These are phyloP conservation scores for Ptycholaimellus sp. DNA, from an alignment of 2,888 invertebrate genomes.

Conservation along the genomic window DNA sequence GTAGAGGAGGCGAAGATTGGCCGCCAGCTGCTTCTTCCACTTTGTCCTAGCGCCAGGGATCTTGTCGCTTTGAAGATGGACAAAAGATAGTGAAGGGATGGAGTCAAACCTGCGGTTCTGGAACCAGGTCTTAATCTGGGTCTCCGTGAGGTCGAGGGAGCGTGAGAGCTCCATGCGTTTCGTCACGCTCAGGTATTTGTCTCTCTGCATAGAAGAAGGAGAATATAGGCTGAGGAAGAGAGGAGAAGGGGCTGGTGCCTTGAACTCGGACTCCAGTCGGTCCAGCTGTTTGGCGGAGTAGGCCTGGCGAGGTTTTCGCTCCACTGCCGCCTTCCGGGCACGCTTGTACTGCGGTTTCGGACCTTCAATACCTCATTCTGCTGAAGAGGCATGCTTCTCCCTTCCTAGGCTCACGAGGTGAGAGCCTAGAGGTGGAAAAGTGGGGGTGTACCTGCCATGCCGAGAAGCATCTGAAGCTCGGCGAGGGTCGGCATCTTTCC, in stretches of 20 bases:
- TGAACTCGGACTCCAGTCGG: constrained; percentile 69
- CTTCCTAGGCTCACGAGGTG: not conserved
- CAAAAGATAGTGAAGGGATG: not conserved
- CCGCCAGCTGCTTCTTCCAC: constrained; percentile 86
- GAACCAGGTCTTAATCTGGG: constrained; percentile 90
- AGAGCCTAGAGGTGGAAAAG: constrained; percentile 2
- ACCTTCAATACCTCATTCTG: constrained; percentile 11
- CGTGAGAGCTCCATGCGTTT: constrained; percentile 79
- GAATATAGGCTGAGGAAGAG: not conserved
- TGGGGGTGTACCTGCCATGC: constrained; percentile 12
- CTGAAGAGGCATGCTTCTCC: not conserved
- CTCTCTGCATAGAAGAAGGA: constrained; percentile 37
- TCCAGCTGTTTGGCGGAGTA: constrained; percentile 83
- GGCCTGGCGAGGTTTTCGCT: constrained; percentile 79
- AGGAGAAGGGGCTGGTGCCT: constrained; percentile 39
- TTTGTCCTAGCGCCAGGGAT: constrained; percentile 42
- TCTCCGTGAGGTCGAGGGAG: constrained; percentile 61
- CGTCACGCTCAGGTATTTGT: constrained; percentile 82
- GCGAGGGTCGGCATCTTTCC: constrained; percentile 15
- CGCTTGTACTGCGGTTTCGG: constrained; percentile 51
- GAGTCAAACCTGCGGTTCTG: constrained; percentile 45
- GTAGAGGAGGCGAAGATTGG: constrained; percentile 62
- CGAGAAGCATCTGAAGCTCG: constrained; percentile 22
- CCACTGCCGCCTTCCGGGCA: constrained; percentile 59
- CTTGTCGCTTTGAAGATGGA: not conserved